Base-by-base conservation (phyloP, 2,888 invertebrate genomes). In the Syritta pipiens region DNA sequence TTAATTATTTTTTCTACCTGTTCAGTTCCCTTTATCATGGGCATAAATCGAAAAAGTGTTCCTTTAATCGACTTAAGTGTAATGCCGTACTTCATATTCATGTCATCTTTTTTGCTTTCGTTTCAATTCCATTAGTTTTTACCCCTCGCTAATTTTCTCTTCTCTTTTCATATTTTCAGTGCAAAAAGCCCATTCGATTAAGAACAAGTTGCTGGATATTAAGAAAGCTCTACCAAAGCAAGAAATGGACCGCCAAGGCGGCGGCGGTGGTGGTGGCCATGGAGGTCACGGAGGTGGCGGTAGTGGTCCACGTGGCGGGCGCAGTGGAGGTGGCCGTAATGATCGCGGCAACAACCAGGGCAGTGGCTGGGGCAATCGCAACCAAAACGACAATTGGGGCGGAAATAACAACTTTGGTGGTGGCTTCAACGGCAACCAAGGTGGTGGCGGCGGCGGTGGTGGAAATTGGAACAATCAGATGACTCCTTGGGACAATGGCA, bases 211-310 rank as follows among this genome's bases (percentile, higher is more conserved):
- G 44, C 91, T 97, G 1, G 97, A 97, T 85, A 97, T 97, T 0
- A 97, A 97, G 87, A 97, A 97, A 88, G 97, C 97, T 0, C 86
- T 97, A 19, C 95, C 96, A 19, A 96, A 96, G 88, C 93, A 94
- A 37, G 96, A 96, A 86, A 95, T 96, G 93, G 93, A 93, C 22
- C 91, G 93, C 5, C 87, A 87, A 67, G 86, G 87, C 9, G 87
- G 89, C 4, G 89, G 90, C 1, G 89, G 90, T 2, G 90, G 91
- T 0, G 90, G 91, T 0, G 90, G 37, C 6, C 90, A 91, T 0
- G 89, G 91, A 5, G 89, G 90, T 1, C 88, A 89, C 1, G 88
- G 89, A 0, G 87, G 89, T 1, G 89, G 89, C 3, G 77, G 71
- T 5, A 86, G 91, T 24, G 81, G 83, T 10, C 59, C 28, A n/a